Percentiles rank a stretch among this genome's conserved stretches.
These are phyloP conservation scores for Halyomorpha halys DNA, from an alignment of 1,140 invertebrate genomes.

Conservation along the genomic window DNA sequence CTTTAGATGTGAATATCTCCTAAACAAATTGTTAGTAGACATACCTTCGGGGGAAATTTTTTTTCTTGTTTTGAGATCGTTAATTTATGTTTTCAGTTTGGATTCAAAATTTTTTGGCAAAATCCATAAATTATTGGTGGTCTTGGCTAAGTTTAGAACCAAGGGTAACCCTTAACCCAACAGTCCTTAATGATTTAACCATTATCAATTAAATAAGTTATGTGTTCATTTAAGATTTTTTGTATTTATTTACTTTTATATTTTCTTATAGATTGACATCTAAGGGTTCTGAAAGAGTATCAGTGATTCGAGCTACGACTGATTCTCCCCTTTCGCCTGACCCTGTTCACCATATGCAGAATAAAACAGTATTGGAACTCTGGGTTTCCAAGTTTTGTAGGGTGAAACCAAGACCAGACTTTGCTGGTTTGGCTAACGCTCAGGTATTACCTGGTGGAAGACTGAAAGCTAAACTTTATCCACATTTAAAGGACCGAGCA, in stretches of 20 bases:
- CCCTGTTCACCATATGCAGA: slow-evolving; percentile 17
- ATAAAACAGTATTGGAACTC: slow-evolving; percentile 48
- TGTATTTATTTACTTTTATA: not conserved
- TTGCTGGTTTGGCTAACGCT: slow-evolving; percentile 61
- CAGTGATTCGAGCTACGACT: slow-evolving; percentile 64
- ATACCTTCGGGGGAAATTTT: too few relatives aligned
- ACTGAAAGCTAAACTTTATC: slow-evolving; percentile 57
- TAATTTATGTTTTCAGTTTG: too few relatives aligned
- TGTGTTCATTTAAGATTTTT: too few relatives aligned
- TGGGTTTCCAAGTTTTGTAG: slow-evolving; percentile 41
- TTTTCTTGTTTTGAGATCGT: too few relatives aligned
- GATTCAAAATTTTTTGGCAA: too few relatives aligned
- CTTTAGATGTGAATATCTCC: too few relatives aligned
- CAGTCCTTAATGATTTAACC: not conserved
- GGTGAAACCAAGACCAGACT: slow-evolving; percentile 53
- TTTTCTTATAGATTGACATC: slow-evolving; percentile 10
- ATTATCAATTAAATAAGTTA: too few relatives aligned
- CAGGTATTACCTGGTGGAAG: slow-evolving; percentile 26
- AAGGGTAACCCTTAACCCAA: too few relatives aligned
- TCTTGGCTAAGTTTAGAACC: too few relatives aligned
- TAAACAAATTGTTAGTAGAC: too few relatives aligned
- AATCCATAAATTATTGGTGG: too few relatives aligned
- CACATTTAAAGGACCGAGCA: slow-evolving; percentile 48
- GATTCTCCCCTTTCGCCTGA: slow-evolving; percentile 74
- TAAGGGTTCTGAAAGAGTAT: slow-evolving; percentile 41